Evolutionary conservation across 2,797 vertebrate species (phyloP).

Genomic region (Hylomyscus alleni): DNA sequence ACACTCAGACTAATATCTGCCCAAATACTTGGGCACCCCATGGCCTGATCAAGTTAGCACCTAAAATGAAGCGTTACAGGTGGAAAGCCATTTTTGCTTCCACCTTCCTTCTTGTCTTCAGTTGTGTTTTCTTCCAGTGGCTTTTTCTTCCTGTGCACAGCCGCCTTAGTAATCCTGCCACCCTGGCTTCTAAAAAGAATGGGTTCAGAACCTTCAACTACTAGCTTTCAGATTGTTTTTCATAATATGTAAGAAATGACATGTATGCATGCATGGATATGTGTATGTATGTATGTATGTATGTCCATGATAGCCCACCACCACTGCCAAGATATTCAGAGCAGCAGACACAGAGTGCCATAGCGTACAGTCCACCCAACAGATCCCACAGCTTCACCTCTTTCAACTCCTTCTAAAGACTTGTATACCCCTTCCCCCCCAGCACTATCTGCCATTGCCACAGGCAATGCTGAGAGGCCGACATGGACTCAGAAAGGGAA

Average conservation of each 20-base stretch:
- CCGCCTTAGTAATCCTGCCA: not conserved
- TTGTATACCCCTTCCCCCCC: not conserved
- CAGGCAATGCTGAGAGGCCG: constrained; percentile 2
- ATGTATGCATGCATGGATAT: not conserved
- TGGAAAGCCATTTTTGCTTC: not conserved
- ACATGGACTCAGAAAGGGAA: not conserved
- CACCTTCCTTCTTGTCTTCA: not conserved
- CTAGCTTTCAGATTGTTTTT: not conserved
- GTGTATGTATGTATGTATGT: not conserved
- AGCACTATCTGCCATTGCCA: not conserved
- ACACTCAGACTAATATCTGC: not conserved
- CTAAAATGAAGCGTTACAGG: not conserved
- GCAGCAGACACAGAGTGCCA: not conserved
- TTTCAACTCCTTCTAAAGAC: constrained; percentile 32
- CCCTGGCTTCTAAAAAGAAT: not conserved
- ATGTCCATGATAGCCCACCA: not conserved
- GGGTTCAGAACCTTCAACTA: not conserved
- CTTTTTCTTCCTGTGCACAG: not conserved
- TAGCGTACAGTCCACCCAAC: not conserved
- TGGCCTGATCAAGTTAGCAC: not conserved
- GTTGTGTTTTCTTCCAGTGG: not conserved
- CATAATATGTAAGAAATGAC: constrained; percentile 4
- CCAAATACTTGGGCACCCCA: not conserved
- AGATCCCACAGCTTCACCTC: not conserved
- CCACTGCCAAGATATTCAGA: not conserved